phyloP scores from a whole-genome alignment of 2,888 invertebrate genomes.

The Aphrophora alni region DNA sequence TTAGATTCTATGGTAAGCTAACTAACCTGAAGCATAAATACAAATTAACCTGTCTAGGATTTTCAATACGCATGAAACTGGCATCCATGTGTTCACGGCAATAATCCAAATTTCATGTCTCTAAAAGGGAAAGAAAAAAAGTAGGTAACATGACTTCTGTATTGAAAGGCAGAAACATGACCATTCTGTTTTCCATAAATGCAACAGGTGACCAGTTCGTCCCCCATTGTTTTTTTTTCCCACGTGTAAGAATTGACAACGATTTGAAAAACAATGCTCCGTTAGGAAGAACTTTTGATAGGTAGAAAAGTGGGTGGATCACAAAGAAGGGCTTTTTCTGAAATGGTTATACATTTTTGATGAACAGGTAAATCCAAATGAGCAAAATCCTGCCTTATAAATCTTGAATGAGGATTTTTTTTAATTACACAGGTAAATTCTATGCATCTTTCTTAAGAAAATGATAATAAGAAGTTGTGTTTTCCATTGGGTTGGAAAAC shows the following conservation, averaged over 20 bases:
- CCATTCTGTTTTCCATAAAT: constrained; percentile 19
- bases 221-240: constrained; percentile 19
- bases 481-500: no score
- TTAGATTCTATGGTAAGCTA: constrained; percentile 30
- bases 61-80: constrained; percentile 45
- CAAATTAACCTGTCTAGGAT: constrained; percentile 14
- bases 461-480: no score
- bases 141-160: constrained; percentile 40
- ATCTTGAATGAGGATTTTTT: constrained; percentile 51
- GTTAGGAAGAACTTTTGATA: constrained; percentile 18
- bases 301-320: constrained; percentile 19
- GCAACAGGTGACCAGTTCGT: constrained; percentile 23
- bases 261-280: constrained; percentile 16
- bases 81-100: constrained; percentile 42
- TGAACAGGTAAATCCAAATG: constrained; percentile 34
- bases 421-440: no score
- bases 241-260: constrained; percentile 6
- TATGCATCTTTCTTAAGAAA: no score
- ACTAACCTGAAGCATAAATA: constrained; percentile 15
- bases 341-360: constrained; percentile 22
- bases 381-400: constrained; percentile 45
- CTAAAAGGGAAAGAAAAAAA: constrained; percentile 41
- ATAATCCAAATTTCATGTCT: constrained; percentile 41
- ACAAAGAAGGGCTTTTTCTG: not conserved
- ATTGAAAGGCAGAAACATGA: constrained; percentile 31